phyloP scores from a whole-genome alignment of 2,888 invertebrate genomes.

The Drosophila lutescens region DNA sequence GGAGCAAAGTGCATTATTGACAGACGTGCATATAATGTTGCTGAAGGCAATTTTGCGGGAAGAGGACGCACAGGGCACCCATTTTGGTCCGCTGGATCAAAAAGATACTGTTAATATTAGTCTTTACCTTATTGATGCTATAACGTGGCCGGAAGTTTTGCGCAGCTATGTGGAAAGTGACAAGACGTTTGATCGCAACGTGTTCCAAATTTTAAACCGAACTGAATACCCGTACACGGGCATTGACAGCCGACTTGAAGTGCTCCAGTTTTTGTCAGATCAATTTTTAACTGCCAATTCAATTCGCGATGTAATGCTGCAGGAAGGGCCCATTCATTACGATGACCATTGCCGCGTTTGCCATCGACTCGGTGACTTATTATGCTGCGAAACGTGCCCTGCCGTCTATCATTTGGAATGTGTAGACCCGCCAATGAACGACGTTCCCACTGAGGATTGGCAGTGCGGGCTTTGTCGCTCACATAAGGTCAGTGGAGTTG shows the following conservation, averaged over 20 bases:
- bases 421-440: conserved; percentile 96
- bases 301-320: conserved; percentile 95
- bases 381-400: conserved; percentile 99
- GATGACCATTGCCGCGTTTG: conserved; percentile 97
- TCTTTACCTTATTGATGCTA: conserved; percentile 95
- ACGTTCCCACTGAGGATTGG: conserved; percentile 99
- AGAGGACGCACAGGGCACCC: conserved; percentile 97
- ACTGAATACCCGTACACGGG: conserved; percentile 95
- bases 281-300: conserved; percentile 96
- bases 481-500: conserved; percentile 96
- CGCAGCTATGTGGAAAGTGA: conserved; percentile 96
- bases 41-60: conserved; percentile 95
- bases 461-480: conserved; percentile 96
- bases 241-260: conserved; percentile 91
- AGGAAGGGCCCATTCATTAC: conserved; percentile 97
- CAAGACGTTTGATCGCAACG: conserved; percentile 89
- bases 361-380: conserved; percentile 95
- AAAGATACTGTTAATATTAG: conserved; percentile 98
- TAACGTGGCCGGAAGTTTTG: conserved; percentile 98
- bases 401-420: conserved; percentile 99
- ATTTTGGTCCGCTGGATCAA: conserved; percentile 97
- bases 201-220: conserved; percentile 88
- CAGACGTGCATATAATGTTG: conserved; percentile 97
- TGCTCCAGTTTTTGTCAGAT: conserved; percentile 96
- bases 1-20: conserved; percentile 95